Base-by-base conservation (phyloP, 2,888 invertebrate species). In the Microchrysa polita region DNA sequence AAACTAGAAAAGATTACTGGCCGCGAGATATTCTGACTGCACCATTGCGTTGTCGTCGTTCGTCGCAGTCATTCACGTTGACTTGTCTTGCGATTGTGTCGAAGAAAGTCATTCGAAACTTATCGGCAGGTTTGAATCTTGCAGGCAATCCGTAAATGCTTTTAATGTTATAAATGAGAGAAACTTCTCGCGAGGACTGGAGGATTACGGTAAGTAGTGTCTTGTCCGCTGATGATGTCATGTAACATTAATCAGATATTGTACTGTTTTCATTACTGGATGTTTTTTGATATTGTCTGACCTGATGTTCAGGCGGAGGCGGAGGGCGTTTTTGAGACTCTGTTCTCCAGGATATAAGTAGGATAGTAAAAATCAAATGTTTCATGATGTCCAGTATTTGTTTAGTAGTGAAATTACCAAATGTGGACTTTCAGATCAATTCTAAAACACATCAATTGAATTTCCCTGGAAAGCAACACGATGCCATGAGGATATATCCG, bases 51-150 rank as follows among this genome's bases (percentile, higher is more conserved):
- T 22, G 65, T 18, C 20, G 18, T 67, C 34, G 53, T 14, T 18
- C 20, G 18, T 67, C 34, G 53, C 7, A 22, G 48, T 18, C 44
- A 22, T n/a, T 34, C 27, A 34, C 27, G 27, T 34, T 7, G 27
- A 34, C 27, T 34, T 34, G 27, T 2, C 27, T 34, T 12, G 67
- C 18, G 55, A 69, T 69, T 55, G 69, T 67, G 55, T 53, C 55
- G 67, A 55, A 69, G 69, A 55, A 69, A 69, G 69, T 69, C 69
- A 69, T 69, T 69, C 55, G 69, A 55, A 69, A 69, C 69, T 69
- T 69, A 69, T 55, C 69, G 69, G 57, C 69, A 55, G 55, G 55
- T 69, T 27, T 14, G 23, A 22, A 69, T 69, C 69, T 69, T 57
- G 55, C 40, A 69, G 20, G 57, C 42, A 69, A 69, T 69, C 55